These are phyloP conservation scores for Perodicticus potto DNA, from an alignment of 2,797 vertebrate genomes.

Conservation along the genomic window DNA sequence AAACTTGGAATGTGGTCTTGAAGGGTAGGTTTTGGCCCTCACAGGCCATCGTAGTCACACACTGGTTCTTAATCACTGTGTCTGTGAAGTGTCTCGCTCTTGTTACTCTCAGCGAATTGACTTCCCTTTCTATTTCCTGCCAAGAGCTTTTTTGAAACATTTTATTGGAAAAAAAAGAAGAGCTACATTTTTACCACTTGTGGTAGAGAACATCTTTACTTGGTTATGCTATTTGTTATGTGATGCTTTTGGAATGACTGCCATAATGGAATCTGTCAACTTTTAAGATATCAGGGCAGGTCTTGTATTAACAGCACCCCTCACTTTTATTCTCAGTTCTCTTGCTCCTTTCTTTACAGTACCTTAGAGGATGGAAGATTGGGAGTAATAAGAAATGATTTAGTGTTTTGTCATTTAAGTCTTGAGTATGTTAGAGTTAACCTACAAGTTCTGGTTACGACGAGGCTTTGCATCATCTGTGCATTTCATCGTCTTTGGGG, in stretches of 20 bases:
- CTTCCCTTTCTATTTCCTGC: slow-evolving; percentile 3
- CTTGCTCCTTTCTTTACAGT: background rate
- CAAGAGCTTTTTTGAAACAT: slow-evolving; percentile 30
- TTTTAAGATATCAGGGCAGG: background rate
- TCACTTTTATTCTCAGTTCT: background rate
- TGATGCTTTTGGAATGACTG: background rate
- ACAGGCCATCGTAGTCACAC: background rate
- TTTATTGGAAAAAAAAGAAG: background rate
- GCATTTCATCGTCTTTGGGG: background rate
- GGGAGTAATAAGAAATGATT: background rate
- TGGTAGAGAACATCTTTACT: background rate
- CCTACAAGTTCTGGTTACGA: background rate
- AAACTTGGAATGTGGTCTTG: background rate
- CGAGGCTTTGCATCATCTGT: slow-evolving; percentile 24
- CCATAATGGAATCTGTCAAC: background rate
- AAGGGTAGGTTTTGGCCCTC: background rate
- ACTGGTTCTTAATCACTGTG: background rate
- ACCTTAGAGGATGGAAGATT: background rate
- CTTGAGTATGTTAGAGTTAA: background rate
- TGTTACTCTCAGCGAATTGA: background rate
- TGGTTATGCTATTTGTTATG: background rate
- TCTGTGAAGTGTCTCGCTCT: slow-evolving; percentile 18
- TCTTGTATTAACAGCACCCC: background rate
- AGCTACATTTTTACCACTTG: background rate
- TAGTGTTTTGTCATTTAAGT: background rate